Evolutionary conservation across 2,888 invertebrate genomes (phyloP).

Genomic region (Anoplius nigerrimus): DNA sequence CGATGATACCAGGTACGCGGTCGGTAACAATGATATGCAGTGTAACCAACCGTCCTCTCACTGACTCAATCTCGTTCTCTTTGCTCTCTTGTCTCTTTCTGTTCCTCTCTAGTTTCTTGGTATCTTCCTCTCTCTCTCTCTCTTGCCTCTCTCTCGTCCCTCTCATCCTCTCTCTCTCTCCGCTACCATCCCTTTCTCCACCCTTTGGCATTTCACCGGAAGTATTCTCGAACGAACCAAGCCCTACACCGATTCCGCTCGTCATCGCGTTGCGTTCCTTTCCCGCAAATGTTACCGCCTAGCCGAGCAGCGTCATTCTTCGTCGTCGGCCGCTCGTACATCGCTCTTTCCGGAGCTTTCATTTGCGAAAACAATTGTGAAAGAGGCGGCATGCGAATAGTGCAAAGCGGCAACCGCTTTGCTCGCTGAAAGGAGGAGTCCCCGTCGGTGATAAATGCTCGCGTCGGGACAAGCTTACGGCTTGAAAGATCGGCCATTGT

Average conservation of each 20-base stretch:
- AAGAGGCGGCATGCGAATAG: conserved; percentile 44
- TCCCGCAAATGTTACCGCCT: too few species aligned
- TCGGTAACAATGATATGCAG: conserved; percentile 52
- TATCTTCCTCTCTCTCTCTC: conserved; percentile 10
- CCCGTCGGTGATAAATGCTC: not conserved
- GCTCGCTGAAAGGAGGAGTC: conserved; percentile 6
- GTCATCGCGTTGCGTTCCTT: too few species aligned
- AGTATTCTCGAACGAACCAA: too few species aligned
- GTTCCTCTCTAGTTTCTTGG: conserved; percentile 23
- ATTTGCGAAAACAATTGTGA: conserved; percentile 61
- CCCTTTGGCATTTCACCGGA: too few species aligned
- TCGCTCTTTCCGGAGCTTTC: conserved; percentile 54
- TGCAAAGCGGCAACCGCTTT: conserved; percentile 34
- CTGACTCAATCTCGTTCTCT: conserved; percentile 20
- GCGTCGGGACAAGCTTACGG: conserved; percentile 6
- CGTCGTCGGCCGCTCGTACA: conserved; percentile 8
- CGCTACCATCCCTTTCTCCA: too few species aligned
- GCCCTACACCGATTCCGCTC: too few species aligned
- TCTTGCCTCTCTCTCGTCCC: not conserved
- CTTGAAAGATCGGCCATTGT: conserved; percentile 22
- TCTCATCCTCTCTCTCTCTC: too few species aligned
- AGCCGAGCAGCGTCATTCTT: not conserved
- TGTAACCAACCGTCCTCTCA: conserved; percentile 45
- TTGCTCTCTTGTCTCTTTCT: conserved; percentile 18
- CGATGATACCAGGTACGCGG: conserved; percentile 33